phyloP scores from a whole-genome alignment of 35 echinoderm and acorn worm species.

The Anneissia japonica region DNA sequence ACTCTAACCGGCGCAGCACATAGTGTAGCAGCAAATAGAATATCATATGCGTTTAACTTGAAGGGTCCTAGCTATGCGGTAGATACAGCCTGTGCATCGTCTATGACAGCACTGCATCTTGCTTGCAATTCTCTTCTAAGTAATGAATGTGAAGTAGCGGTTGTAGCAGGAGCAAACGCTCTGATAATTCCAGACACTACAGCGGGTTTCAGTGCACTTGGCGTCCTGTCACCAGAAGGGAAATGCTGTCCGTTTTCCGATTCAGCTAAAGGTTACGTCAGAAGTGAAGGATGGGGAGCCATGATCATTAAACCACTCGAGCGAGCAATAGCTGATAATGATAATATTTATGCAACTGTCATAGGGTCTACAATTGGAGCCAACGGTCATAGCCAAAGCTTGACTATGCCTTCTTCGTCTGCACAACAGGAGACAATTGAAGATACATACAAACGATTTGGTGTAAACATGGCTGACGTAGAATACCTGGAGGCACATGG shows the following conservation, averaged over 20 bases:
- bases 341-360: conserved; percentile 86
- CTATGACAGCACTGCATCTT: conserved; percentile 83
- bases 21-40: conserved; percentile 78
- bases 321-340: conserved; percentile 57
- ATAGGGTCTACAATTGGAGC: conserved; percentile 64
- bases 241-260: conserved; percentile 83
- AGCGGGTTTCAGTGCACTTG: conserved; percentile 75
- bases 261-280: conserved; percentile 81
- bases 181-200: conserved; percentile 69
- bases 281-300: conserved; percentile 88
- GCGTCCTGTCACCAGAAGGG: conserved; percentile 84
- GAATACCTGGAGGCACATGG: conserved; percentile 89
- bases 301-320: conserved; percentile 73
- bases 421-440: conserved; percentile 63
- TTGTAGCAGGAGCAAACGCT: conserved; percentile 56
- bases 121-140: conserved; percentile 68
- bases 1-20: conserved; percentile 80
- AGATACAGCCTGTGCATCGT: conserved; percentile 83
- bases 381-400: conserved; percentile 68
- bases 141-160: conserved; percentile 75
- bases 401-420: conserved; percentile 80
- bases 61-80: conserved; percentile 75
- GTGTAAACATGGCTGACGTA: conserved; percentile 61
- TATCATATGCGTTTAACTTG: conserved; percentile 83
- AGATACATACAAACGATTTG: conserved; percentile 61